Base-by-base conservation (phyloP, 2,113 vertebrate genomes). In the Mormyrus lacerda region DNA sequence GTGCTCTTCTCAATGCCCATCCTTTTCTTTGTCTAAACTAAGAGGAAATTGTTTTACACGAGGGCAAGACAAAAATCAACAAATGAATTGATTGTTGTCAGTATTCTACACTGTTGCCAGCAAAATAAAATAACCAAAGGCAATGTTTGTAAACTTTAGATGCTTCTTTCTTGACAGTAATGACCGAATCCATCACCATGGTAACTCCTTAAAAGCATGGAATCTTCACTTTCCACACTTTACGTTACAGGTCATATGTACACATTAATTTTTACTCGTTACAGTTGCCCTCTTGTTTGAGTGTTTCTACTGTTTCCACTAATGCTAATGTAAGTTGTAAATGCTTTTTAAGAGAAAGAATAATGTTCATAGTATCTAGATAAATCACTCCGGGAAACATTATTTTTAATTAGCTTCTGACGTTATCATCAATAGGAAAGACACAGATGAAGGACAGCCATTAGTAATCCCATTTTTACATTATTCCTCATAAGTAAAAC, bases 1-100 rank as follows among this genome's bases (percentile, higher is more conserved):
- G 61, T 8, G 73, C 6, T 87, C 50, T 45, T 87, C 69, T 89
- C 84, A 89, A 86, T 86, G 44, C 5, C 17, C 45, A 61, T 85
- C 48, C 50, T 42, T 24, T 83, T 8, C 21, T 83, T 8, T 21
- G 42, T 47, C 61, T 89, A 31, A 27, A 35, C 1, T 83, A 82
- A 31, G 35, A 42, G 6, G 31, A 39, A 39, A 84, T 27, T 90
- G 24, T 88, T 51, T 15, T 8, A 45, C 79, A 42, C 19, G 42
- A 87, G 31, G 39, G 87, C 15, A 39, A 19, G 1, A 61, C 31
- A 76, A 89, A 45, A 65, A 11, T 27, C n/a, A 61, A 24, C n/a
- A 65, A 27, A 27, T 65, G n/a, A 65, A 31, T 65, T 31, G 10
- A 65, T 65, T 10, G n/a, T 10, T 9, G 9, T 27, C n/a, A 65